A percentile compares a stretch with the other conserved stretches of the same genome.
Conservation (phyloP, 2,797 vertebrate species). For the Scarus forsteni region DNA sequence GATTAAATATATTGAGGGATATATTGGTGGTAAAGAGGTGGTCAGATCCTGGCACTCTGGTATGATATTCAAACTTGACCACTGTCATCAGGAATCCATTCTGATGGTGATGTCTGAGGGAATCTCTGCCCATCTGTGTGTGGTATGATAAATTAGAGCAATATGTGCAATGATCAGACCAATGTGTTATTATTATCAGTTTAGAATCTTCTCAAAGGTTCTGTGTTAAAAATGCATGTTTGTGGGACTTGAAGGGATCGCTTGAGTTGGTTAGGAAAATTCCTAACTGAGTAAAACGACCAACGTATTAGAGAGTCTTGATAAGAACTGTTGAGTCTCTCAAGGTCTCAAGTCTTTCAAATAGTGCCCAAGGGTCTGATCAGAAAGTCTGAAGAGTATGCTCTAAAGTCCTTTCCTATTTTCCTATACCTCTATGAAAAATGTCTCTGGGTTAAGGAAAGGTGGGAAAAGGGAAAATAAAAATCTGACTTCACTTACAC, state of each 20-base stretch:
- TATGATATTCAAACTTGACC: constrained; percentile 71
- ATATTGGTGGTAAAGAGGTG: constrained; percentile 76
- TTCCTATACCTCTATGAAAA: no score
- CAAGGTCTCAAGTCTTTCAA: no score
- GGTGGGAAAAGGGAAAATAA: no score
- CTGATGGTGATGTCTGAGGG: constrained; percentile 64
- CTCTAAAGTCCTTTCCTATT: no score
- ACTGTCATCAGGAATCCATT: constrained; percentile 72
- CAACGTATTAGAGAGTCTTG: no score
- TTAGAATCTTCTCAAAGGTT: constrained; percentile 22
- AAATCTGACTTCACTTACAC: no score
- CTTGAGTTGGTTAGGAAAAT: no score
- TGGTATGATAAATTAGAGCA: constrained; percentile 58
- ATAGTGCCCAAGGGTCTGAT: no score
- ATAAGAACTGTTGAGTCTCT: no score
- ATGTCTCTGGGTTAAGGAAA: no score
- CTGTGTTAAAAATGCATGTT: not conserved
- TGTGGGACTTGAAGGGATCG: not conserved
- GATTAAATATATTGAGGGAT: constrained; percentile 80
- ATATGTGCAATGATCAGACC: constrained; percentile 57
- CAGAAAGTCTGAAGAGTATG: no score
- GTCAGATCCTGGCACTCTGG: constrained; percentile 69
- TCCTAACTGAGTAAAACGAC: no score
- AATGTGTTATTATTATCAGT: constrained; percentile 27
- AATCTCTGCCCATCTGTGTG: constrained; percentile 63